These are phyloP conservation scores for Drosophila lutescens DNA, from an alignment of 2,888 invertebrate species.

Conservation along the genomic window DNA sequence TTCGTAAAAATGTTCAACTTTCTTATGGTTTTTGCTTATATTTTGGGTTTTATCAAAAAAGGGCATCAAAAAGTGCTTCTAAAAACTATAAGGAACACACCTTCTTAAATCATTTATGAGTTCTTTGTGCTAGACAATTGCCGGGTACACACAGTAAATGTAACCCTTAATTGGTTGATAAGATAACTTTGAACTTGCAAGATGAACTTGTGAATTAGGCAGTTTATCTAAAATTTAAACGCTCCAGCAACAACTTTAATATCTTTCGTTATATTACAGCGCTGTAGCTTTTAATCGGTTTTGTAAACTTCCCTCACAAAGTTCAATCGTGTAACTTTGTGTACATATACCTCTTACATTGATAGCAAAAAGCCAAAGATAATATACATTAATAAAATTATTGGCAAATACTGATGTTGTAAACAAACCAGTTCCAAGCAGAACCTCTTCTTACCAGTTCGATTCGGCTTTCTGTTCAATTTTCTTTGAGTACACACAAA, in stretches of 20 bases:
- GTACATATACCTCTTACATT: background rate
- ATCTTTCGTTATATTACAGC: background rate
- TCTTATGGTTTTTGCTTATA: no score
- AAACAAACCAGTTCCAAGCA: conserved; percentile 13
- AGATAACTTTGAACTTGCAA: background rate
- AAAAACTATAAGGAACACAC: background rate
- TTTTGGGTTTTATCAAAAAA: no score
- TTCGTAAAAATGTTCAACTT: background rate
- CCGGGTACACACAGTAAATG: background rate
- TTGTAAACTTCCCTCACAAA: background rate
- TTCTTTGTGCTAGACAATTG: background rate
- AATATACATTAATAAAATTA: conserved; percentile 18
- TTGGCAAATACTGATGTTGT: conserved; percentile 6
- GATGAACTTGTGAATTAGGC: background rate
- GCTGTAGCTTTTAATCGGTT: no score
- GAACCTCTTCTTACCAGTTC: conserved; percentile 13
- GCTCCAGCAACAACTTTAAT: background rate
- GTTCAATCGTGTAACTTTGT: background rate
- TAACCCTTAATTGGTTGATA: background rate
- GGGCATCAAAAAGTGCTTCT: no score
- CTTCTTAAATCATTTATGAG: background rate
- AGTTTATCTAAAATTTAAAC: background rate
- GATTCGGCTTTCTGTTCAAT: conserved; percentile 4
- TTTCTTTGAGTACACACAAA: conserved; percentile 3
- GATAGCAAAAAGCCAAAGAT: conserved; percentile 11